phyloP scores from a whole-genome alignment of 92 coral and sea anemone species.

The Galaxea fascicularis region DNA sequence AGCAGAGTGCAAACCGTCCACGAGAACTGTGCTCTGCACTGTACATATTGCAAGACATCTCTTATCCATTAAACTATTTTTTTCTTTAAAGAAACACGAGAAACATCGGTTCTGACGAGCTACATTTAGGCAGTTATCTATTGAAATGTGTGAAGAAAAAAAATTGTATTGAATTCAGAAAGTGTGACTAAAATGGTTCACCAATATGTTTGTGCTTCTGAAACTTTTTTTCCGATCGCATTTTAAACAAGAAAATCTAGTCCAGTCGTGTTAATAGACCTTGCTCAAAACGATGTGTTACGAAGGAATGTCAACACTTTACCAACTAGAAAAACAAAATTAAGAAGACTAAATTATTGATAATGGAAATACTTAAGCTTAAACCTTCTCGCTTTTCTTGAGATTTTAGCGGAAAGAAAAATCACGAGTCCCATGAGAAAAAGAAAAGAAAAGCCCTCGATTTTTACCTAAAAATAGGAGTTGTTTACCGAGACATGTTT shows the following conservation, averaged over 20 bases:
- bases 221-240: not conserved
- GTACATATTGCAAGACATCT: no score
- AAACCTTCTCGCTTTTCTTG: constrained; percentile 3
- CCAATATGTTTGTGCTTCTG: not conserved
- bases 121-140: not conserved
- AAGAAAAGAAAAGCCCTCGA: not conserved
- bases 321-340: constrained; percentile 32
- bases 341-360: constrained; percentile 40
- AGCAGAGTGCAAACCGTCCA: no score
- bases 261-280: not conserved
- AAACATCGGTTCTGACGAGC: not conserved
- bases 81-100: not conserved
- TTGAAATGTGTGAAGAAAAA: not conserved
- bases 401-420: not conserved
- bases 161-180: constrained; percentile 17
- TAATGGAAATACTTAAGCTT: not conserved
- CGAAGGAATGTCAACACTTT: constrained; percentile 49
- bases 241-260: not conserved
- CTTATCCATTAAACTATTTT: not conserved
- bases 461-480: not conserved
- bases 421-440: not conserved
- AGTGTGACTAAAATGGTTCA: constrained; percentile 20
- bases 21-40: no score
- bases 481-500: not conserved
- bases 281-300: not conserved